phyloP scores from a whole-genome alignment of 2,888 invertebrate genomes.

The Lasioglossum calceatum region DNA sequence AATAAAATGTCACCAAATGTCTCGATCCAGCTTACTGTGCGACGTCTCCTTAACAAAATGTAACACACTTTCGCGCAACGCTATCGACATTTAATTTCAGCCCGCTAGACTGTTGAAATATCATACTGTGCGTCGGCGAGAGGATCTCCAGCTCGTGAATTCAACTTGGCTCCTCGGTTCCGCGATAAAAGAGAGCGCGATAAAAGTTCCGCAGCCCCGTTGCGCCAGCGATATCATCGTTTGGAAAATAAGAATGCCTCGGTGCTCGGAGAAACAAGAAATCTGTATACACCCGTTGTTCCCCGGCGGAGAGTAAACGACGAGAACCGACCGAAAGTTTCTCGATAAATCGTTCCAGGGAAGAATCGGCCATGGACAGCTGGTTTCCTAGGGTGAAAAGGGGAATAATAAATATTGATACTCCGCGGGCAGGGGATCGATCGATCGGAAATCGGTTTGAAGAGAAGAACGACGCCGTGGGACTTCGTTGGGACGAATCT shows the following conservation, averaged over 20 bases:
- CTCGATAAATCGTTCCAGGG: constrained; percentile 76
- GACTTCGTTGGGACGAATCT: constrained; percentile 7
- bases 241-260: neutral
- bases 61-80: neutral
- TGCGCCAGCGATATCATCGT: neutral
- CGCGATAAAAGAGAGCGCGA: neutral
- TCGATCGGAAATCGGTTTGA: constrained; percentile 61
- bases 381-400: neutral
- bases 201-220: neutral
- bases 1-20: no score
- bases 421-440: constrained; percentile 68
- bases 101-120: neutral
- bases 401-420: constrained; percentile 79
- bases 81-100: neutral
- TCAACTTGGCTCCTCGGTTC: neutral
- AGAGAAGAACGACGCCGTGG: neutral
- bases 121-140: neutral
- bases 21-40: no score
- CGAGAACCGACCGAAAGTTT: constrained; percentile 74
- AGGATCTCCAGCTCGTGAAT: neutral
- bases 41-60: neutral
- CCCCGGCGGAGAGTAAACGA: constrained; percentile 26
- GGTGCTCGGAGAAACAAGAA: neutral
- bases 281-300: neutral
- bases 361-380: constrained; percentile 49